These are phyloP conservation scores for Oreotrochilus melanogaster DNA, from an alignment of 2,113 vertebrate species.

Conservation along the genomic window DNA sequence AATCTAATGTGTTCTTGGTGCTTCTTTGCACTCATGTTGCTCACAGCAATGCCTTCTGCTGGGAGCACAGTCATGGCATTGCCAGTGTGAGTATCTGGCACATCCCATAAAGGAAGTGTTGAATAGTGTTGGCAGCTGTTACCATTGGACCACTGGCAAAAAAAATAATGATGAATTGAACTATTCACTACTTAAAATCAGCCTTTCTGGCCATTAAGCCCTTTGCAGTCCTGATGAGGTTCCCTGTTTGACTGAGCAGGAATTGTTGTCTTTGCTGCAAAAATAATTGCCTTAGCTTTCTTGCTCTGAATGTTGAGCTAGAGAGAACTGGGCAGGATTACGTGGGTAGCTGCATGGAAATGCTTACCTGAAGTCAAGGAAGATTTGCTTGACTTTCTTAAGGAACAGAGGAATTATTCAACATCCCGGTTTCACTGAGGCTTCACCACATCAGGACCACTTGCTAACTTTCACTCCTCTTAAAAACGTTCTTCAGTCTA, in stretches of 20 bases:
- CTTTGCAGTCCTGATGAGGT: not conserved
- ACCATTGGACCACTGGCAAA: not conserved
- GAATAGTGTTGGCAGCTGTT: not conserved
- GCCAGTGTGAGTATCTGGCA: not conserved
- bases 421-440: constrained; percentile 46
- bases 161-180: not conserved
- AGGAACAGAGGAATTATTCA: constrained; percentile 66
- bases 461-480: constrained; percentile 54
- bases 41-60: not conserved
- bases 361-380: constrained; percentile 2
- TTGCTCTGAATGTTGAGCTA: not conserved
- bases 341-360: not conserved
- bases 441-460: constrained; percentile 51
- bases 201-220: not conserved
- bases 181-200: not conserved
- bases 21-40: fast-evolving
- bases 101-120: not conserved
- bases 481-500: constrained; percentile 12
- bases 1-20: not conserved
- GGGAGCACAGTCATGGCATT: not conserved
- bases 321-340: not conserved
- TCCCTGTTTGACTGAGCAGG: not conserved
- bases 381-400: not conserved
- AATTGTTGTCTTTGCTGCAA: not conserved
- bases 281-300: not conserved